Conservation (phyloP, 1,140 invertebrate genomes). For the Drosophila dunni region DNA sequence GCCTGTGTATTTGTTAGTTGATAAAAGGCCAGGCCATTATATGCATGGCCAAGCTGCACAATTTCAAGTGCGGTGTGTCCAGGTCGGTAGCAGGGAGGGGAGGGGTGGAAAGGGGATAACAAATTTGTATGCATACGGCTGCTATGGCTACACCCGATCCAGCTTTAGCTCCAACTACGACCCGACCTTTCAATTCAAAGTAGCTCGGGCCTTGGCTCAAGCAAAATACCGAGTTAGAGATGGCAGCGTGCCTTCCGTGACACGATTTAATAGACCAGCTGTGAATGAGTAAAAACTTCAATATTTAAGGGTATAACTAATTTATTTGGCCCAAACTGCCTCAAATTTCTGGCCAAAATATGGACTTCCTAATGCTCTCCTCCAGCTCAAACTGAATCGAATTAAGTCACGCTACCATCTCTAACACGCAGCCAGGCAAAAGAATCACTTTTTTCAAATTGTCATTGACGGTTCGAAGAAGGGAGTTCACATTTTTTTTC, state of each 20-base stretch:
- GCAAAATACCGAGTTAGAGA: neutral
- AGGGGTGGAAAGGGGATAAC: constrained; percentile 16
- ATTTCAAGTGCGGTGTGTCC: constrained; percentile 70
- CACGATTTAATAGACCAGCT: neutral
- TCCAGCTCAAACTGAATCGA: neutral
- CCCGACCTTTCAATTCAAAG: constrained; percentile 79
- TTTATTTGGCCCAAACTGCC: no score
- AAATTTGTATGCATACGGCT: constrained; percentile 82
- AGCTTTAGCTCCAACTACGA: constrained; percentile 33
- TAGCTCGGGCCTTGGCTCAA: constrained; percentile 44
- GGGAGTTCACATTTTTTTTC: neutral
- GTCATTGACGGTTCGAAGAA: constrained; percentile 56
- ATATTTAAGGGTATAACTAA: no score
- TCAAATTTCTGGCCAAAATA: no score
- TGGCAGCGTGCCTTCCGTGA: constrained; percentile 16
- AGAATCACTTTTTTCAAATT: constrained; percentile 70
- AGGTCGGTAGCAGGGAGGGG: constrained; percentile 26
- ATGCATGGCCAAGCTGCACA: constrained; percentile 80
- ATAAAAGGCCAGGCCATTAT: constrained; percentile 82
- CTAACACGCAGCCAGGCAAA: constrained; percentile 35
- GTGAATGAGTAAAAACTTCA: no score
- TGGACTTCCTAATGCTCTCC: no score
- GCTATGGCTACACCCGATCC: constrained; percentile 68
- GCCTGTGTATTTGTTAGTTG: constrained; percentile 80
- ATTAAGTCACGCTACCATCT: neutral